A percentile compares a stretch with the other conserved stretches of the same genome.
phyloP scores from a whole-genome alignment of 2,113 vertebrate species.

The Kryptolebias marmoratus region DNA sequence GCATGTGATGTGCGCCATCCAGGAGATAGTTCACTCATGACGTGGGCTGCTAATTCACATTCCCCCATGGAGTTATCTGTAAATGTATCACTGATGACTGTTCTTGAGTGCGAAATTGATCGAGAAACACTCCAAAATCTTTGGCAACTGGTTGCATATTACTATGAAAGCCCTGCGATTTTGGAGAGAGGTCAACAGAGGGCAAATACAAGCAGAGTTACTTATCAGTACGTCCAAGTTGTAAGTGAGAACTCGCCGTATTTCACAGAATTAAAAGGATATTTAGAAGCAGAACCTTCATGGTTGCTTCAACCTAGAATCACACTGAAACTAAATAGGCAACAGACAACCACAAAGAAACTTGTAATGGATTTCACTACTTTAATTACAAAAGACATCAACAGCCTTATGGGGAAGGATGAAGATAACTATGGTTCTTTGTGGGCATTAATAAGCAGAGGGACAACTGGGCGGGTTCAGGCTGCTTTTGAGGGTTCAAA shows the following conservation, averaged over 20 bases:
- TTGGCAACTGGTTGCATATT: slow-evolving; percentile 84
- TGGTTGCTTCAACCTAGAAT: slow-evolving; percentile 83
- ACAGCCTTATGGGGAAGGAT: slow-evolving; percentile 32
- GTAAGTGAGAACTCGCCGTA: slow-evolving; percentile 80
- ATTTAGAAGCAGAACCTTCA: slow-evolving; percentile 77
- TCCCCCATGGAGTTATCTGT: slow-evolving; percentile 63
- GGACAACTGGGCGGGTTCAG: slow-evolving; percentile 59
- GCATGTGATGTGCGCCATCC: slow-evolving; percentile 78
- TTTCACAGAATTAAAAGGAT: slow-evolving; percentile 83
- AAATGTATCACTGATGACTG: slow-evolving; percentile 76
- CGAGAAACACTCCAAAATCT: slow-evolving; percentile 80
- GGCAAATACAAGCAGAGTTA: slow-evolving; percentile 67
- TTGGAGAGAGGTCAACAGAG: slow-evolving; percentile 76
- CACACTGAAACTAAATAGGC: slow-evolving; percentile 79
- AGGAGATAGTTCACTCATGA: slow-evolving; percentile 63
- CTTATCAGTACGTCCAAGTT: slow-evolving; percentile 79
- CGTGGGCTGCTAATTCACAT: slow-evolving; percentile 67
- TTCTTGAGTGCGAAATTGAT: slow-evolving; percentile 82
- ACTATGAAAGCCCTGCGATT: slow-evolving; percentile 82
- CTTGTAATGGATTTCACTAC: slow-evolving; percentile 82
- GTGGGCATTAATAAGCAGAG: slow-evolving; percentile 79
- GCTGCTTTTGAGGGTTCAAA: slow-evolving; percentile 74
- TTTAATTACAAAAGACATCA: slow-evolving; percentile 69
- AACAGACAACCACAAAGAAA: slow-evolving; percentile 81
- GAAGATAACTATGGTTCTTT: slow-evolving; percentile 43